Percentiles rank a stretch among this genome's conserved stretches.
Conservation (phyloP, 2,797 vertebrate genomes). For the Trematomus bernacchii region DNA sequence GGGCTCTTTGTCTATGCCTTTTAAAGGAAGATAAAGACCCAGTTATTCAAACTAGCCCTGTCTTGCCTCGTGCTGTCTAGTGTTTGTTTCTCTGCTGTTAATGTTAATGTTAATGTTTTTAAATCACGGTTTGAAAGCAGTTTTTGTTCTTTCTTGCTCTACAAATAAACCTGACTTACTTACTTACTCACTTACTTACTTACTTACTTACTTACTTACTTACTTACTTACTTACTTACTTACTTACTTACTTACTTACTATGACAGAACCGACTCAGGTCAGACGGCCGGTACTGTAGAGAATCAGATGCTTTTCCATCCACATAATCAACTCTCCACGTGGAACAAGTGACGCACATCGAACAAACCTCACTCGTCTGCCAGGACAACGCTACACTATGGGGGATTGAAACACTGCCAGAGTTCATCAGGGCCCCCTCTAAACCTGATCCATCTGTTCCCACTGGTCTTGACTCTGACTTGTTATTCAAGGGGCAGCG, state of each 20-base stretch:
- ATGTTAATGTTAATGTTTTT: too few relatives aligned
- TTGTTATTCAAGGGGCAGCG: constrained; percentile 66
- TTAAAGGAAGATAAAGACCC: too few relatives aligned
- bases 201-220: constrained; percentile 41
- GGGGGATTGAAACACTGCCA: constrained; percentile 49
- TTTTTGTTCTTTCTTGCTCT: too few relatives aligned
- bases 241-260: constrained; percentile 41
- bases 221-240: too few relatives aligned
- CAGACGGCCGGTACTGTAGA: constrained; percentile 43
- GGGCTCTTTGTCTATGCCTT: too few relatives aligned
- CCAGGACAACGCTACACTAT: constrained; percentile 28
- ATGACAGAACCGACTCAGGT: constrained; percentile 61
- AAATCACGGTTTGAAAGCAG: too few relatives aligned
- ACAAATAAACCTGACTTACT: too few relatives aligned
- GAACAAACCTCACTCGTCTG: constrained; percentile 40
- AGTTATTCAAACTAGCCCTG: too few relatives aligned
- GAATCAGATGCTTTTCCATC: constrained; percentile 33
- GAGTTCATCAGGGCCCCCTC: constrained; percentile 69
- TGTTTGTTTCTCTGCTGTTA: too few relatives aligned
- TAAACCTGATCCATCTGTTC: constrained; percentile 81
- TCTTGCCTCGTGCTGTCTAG: too few relatives aligned
- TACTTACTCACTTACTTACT: too few relatives aligned
- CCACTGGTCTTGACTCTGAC: constrained; percentile 73
- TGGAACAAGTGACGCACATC: constrained; percentile 50
- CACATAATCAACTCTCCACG: constrained; percentile 5